These are phyloP conservation scores for Chouioia cunea DNA, from an alignment of 2,888 invertebrate genomes.

Conservation along the genomic window DNA sequence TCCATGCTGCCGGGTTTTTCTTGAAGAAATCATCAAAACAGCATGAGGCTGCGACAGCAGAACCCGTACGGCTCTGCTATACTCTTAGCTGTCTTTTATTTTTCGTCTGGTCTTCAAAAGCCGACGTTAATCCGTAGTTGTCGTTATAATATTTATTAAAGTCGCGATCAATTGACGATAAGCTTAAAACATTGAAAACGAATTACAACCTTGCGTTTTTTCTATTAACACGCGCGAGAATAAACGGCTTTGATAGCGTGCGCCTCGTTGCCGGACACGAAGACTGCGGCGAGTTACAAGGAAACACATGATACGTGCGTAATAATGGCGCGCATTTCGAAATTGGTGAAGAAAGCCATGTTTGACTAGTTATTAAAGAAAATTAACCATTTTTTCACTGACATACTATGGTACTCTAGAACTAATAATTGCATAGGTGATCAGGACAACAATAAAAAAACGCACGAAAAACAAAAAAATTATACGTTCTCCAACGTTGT, in stretches of 20 bases:
- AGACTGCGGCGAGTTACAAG: conserved; percentile 34
- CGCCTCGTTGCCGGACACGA: conserved; percentile 35
- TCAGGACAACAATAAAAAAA: too few relatives aligned
- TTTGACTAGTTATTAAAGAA: not conserved
- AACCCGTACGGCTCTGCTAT: conserved; percentile 32
- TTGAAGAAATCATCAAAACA: conserved; percentile 49
- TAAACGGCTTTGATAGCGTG: conserved; percentile 16
- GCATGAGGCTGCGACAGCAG: conserved; percentile 34
- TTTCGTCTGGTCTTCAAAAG: conserved; percentile 15
- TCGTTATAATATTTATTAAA: too few relatives aligned
- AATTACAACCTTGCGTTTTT: not conserved
- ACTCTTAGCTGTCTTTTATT: conserved; percentile 37
- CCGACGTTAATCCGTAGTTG: too few relatives aligned
- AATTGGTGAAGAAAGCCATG: conserved; percentile 9
- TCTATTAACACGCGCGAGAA: not conserved
- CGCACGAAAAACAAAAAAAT: conserved; percentile 6
- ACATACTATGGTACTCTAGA: too few relatives aligned
- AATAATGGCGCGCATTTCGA: conserved; percentile 39
- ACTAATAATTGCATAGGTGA: too few relatives aligned
- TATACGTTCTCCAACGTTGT: conserved; percentile 37
- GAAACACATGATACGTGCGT: conserved; percentile 33
- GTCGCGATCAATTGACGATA: too few relatives aligned
- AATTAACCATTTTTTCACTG: too few relatives aligned
- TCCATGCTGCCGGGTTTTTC: conserved; percentile 46
- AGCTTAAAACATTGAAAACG: too few relatives aligned